Percentiles rank a stretch among this genome's conserved stretches.
Conservation (phyloP, 2,888 invertebrate genomes). For the Axea sp. region DNA sequence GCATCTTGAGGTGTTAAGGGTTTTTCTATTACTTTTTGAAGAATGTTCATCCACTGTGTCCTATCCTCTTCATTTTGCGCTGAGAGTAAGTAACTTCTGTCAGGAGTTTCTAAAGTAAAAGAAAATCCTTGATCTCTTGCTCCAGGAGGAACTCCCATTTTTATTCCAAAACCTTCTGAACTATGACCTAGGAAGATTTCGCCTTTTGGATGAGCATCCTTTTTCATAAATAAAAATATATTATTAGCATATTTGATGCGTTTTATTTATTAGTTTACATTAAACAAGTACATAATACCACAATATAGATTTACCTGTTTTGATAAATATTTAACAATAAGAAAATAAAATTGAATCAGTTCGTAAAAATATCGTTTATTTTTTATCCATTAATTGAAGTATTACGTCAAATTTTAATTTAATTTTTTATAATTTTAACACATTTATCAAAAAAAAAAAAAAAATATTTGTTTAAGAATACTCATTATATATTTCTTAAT, state of each 20-base stretch:
- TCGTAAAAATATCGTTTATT: too few relatives aligned
- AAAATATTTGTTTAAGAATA: too few relatives aligned
- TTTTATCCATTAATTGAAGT: too few relatives aligned
- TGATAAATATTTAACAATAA: too few relatives aligned
- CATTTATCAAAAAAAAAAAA: too few relatives aligned
- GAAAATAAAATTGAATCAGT: too few relatives aligned
- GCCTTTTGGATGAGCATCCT: slow-evolving; percentile 93
- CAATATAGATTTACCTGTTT: too few relatives aligned
- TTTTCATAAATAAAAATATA: background rate
- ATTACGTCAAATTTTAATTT: too few relatives aligned
- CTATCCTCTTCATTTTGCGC: slow-evolving; percentile 88
- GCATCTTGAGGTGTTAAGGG: slow-evolving; percentile 90
- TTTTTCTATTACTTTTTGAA: slow-evolving; percentile 87
- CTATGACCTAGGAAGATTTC: slow-evolving; percentile 92
- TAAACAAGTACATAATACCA: too few relatives aligned
- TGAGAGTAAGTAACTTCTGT: slow-evolving; percentile 87
- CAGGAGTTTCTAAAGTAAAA: slow-evolving; percentile 91
- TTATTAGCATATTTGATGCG: background rate
- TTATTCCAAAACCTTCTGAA: slow-evolving; percentile 87
- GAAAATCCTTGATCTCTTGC: slow-evolving; percentile 89
- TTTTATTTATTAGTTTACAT: too few relatives aligned
- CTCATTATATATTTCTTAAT: too few relatives aligned
- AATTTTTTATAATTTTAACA: too few relatives aligned
- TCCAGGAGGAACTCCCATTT: slow-evolving; percentile 84
- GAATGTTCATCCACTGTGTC: slow-evolving; percentile 88